These are phyloP conservation scores for Nephrotoma appendiculata DNA, from an alignment of 2,888 invertebrate genomes.

Conservation along the genomic window DNA sequence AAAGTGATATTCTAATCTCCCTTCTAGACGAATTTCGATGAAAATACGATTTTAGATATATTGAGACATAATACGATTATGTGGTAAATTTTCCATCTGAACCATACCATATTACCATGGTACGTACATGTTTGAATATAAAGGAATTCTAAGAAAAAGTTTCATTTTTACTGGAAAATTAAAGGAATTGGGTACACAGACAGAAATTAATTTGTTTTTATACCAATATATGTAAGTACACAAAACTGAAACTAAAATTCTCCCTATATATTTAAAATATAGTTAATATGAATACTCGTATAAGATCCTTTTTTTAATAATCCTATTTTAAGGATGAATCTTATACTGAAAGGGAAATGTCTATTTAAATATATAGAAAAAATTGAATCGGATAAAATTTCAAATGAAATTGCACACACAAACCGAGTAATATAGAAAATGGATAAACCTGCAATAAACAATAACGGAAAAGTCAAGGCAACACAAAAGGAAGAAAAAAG, in stretches of 20 bases:
- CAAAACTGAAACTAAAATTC: not conserved
- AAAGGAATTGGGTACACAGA: not conserved
- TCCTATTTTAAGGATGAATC: not conserved
- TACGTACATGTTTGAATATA: not conserved
- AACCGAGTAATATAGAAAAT: not conserved
- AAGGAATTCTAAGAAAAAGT: not conserved
- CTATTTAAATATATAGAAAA: not conserved
- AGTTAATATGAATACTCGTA: not conserved
- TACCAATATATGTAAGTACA: not conserved
- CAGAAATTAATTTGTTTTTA: not conserved
- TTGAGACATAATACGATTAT: not conserved
- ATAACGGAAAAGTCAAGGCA: not conserved
- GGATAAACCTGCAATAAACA: not conserved
- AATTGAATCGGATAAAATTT: not conserved
- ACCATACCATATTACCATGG: not conserved
- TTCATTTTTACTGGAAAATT: not conserved
- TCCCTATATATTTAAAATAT: not conserved
- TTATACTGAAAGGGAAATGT: not conserved
- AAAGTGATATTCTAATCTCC: not conserved
- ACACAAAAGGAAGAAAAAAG: not conserved
- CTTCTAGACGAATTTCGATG: not conserved
- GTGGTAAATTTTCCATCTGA: not conserved
- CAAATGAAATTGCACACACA: not conserved
- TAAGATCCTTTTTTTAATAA: not conserved
- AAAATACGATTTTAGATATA: not conserved